Percentiles rank a stretch among this genome's conserved stretches.
phyloP scores from a whole-genome alignment of 2,888 invertebrate genomes.

The Parapristionchus giblindavisi region DNA sequence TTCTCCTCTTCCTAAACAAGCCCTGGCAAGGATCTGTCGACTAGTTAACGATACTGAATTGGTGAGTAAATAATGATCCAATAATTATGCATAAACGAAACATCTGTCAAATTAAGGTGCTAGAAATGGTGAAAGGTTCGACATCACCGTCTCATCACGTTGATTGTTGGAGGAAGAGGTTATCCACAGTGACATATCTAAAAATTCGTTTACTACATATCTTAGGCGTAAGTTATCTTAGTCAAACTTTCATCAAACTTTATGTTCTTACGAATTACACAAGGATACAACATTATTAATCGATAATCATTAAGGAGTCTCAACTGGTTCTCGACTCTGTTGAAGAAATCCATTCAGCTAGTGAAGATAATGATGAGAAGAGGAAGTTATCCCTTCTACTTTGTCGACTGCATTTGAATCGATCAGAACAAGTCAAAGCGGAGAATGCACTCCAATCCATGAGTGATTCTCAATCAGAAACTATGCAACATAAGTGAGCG shows the following conservation, averaged over 20 bases:
- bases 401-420: no score
- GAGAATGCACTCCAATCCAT: no score
- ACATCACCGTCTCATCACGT: conserved; percentile 38
- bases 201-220: conserved; percentile 48
- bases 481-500: no score
- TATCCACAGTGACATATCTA: conserved; percentile 46
- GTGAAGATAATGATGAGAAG: no score
- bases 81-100: background rate
- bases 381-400: no score
- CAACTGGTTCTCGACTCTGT: background rate
- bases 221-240: conserved; percentile 47
- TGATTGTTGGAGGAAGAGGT: conserved; percentile 51
- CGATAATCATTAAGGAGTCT: no score
- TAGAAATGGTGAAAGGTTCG: no score
- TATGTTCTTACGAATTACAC: no score
- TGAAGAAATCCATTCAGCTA: background rate
- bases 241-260: no score
- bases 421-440: no score
- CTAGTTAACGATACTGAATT: conserved; percentile 8
- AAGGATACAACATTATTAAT: no score
- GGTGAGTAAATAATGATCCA: background rate
- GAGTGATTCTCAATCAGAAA: no score
- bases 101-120: background rate
- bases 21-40: conserved; percentile 41
- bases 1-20: conserved; percentile 58